Evolutionary conservation across 2,888 invertebrate species (phyloP).

Genomic region (Gnatocerus cornutus): DNA sequence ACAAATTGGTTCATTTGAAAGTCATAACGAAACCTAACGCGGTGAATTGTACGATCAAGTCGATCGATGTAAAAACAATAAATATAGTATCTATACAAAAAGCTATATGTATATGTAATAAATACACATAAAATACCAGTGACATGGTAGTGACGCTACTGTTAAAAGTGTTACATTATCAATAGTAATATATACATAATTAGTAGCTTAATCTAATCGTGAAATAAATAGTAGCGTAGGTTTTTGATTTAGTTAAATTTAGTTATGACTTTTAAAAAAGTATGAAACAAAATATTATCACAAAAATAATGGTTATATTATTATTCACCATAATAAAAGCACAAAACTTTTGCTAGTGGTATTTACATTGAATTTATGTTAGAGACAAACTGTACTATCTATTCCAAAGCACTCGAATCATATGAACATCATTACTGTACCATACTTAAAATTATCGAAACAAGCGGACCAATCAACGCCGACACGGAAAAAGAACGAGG

Average conservation of each 20-base stretch:
- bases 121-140: slow-evolving; percentile 44
- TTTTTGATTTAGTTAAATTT: slow-evolving; percentile 56
- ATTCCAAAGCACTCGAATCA: slow-evolving; percentile 60
- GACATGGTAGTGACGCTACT: slow-evolving; percentile 36
- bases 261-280: slow-evolving; percentile 60
- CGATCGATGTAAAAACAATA: slow-evolving; percentile 38
- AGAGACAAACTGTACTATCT: slow-evolving; percentile 62
- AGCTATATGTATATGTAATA: slow-evolving; percentile 39
- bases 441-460: slow-evolving; percentile 22
- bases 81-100: slow-evolving; percentile 46
- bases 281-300: slow-evolving; percentile 59
- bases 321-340: slow-evolving; percentile 55
- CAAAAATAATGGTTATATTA: slow-evolving; percentile 50
- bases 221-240: slow-evolving; percentile 37
- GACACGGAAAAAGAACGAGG: slow-evolving; percentile 9
- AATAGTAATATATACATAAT: slow-evolving; percentile 45
- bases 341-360: slow-evolving; percentile 62
- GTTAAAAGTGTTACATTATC: slow-evolving; percentile 38
- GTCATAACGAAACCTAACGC: slow-evolving; percentile 62
- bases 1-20: slow-evolving; percentile 45
- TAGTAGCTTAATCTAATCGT: slow-evolving; percentile 25
- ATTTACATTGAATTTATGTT: slow-evolving; percentile 64
- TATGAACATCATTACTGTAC: slow-evolving; percentile 59
- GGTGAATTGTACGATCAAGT: slow-evolving; percentile 38
- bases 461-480: slow-evolving; percentile 11